Evolutionary conservation across 2,888 invertebrate genomes (phyloP), one percentile per base, ranked within the genome.

Genomic region (Dicroscelio sp.): DNA sequence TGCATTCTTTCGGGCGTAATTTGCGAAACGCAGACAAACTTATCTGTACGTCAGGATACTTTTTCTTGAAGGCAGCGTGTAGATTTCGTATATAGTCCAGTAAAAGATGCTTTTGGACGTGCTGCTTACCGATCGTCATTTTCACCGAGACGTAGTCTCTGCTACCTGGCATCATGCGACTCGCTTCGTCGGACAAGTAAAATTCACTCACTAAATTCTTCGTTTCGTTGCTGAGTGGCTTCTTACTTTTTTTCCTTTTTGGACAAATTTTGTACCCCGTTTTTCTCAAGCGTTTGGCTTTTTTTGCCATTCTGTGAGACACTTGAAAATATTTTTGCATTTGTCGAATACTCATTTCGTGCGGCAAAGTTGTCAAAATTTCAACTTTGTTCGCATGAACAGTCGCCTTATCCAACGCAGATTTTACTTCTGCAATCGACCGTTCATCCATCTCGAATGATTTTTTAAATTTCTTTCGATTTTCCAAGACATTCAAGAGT

Each of bases 101-200:
- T 20, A 86, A 79, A 17, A 86, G 23, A 2, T 63, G 58, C 31
- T 86, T 86, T 20, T 79, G 86, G 10, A 86, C 60, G 35, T 67
- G 79, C 55, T 60, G 43, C 27, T 63, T 58, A 30, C 71, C 63
- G 17, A 2, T 79, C 25, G 33, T 73, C 17, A 25, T 73, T 73
- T 80, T 60, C 23, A 86, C n/a, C 30, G 86, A 86, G 65, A 86
- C 48, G 20, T 10, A 86, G 67, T 86, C 79, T 17, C 27, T 71
- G 20, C 30, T 25, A 27, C 86, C 71, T 79, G 60, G 86, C 79
- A 69, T 71, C 30, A 79, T 86, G 63, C 86, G 71, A 23, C 79
- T 86, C 8, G 60, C 71, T 55, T 86, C 79, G 48, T 85, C 80
- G 63, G 88, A 89, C 17, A 89, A 89, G 31, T 89, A 85, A 58